Percentiles rank a stretch among this genome's conserved stretches.
Evolutionary conservation across 2,113 vertebrate species (phyloP).

Genomic region (human (Homo sapiens)): GRCh38 chr12:30411501-30412000

Average conservation of each 20-base stretch:
- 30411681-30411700: conserved; percentile 18
- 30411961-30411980: background rate
- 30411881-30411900: background rate
- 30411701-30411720: conserved; percentile 15
- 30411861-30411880: background rate
- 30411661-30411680: conserved; percentile 49
- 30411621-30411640: conserved; percentile 63
- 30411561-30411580: conserved; percentile 73
- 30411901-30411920: conserved; percentile 31
- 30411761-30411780: conserved; percentile 58
- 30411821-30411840: conserved; percentile 8
- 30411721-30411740: background rate
- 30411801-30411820: conserved; percentile 56
- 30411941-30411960: conserved; percentile 28
- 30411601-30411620: conserved; percentile 74
- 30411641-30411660: background rate
- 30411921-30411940: background rate
- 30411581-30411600: conserved; percentile 52
- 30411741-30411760: background rate
- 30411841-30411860: conserved; percentile 27
- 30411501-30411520: conserved; percentile 71
- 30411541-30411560: conserved; percentile 78
- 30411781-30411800: conserved; percentile 30
- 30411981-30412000: background rate
- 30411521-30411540: conserved; percentile 71